A percentile compares a stretch with the other conserved stretches of the same genome.
phyloP scores from a whole-genome alignment of 2,113 vertebrate species.

The Bettongia penicillata region DNA sequence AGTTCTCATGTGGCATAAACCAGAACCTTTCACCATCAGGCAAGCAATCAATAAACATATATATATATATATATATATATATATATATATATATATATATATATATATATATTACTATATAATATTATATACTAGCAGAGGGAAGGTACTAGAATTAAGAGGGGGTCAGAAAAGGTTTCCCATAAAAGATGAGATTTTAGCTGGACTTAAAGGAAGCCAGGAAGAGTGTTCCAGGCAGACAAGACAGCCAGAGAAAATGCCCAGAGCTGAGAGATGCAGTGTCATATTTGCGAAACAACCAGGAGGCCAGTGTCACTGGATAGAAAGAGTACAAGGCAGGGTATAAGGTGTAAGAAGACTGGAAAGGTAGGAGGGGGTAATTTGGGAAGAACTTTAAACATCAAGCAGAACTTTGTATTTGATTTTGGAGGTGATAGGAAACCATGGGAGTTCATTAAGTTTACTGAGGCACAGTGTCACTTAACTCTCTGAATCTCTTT shows the following conservation, averaged over 20 bases:
- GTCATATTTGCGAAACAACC: not conserved
- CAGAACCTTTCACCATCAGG: not conserved
- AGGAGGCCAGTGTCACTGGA: not conserved
- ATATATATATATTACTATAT: too few species aligned
- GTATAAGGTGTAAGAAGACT: not conserved
- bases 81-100: too few species aligned
- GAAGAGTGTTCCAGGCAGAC: not conserved
- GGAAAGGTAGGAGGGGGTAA: not conserved
- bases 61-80: too few species aligned
- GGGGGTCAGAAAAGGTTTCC: not conserved
- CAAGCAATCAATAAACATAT: not conserved
- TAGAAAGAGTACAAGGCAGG: not conserved
- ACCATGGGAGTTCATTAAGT: not conserved
- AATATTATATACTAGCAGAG: not conserved
- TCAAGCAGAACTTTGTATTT: not conserved
- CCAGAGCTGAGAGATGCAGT: not conserved
- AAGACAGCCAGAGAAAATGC: not conserved
- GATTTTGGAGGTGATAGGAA: not conserved
- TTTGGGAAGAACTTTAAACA: not conserved
- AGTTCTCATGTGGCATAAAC: not conserved
- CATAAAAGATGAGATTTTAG: not conserved
- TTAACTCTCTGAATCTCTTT: not conserved
- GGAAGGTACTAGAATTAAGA: not conserved
- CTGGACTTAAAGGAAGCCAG: not conserved
- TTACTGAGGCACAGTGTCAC: not conserved